Percentiles rank a stretch among this genome's conserved stretches.
Conservation (phyloP, 1,140 invertebrate genomes). For the Neuroterus valhalla region DNA sequence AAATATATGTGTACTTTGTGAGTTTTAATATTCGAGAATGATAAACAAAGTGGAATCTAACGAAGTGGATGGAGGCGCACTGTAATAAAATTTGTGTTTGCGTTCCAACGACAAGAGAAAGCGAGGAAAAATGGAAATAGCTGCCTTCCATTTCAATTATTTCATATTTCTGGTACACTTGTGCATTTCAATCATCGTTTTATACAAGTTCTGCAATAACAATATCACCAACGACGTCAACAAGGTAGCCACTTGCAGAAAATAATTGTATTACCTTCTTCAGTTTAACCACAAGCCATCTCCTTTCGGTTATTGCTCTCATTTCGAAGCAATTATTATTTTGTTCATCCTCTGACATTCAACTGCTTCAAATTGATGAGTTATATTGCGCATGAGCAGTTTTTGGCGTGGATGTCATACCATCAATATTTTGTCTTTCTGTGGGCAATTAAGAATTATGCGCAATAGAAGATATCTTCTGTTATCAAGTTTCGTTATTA, state of each 20-base stretch:
- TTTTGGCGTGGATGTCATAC: no score
- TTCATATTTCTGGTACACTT: slow-evolving; percentile 12
- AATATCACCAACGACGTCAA: slow-evolving; percentile 17
- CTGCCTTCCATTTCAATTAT: slow-evolving; percentile 64
- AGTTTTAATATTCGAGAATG: slow-evolving; percentile 65
- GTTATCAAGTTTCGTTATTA: no score
- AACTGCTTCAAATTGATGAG: no score
- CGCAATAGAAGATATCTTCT: no score
- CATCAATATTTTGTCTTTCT: no score
- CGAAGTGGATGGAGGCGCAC: slow-evolving; percentile 62
- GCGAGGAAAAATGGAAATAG: slow-evolving; percentile 54
- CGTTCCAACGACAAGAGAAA: slow-evolving; percentile 42
- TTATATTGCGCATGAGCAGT: no score
- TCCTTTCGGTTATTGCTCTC: no score
- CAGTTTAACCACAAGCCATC: no score
- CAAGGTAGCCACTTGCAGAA: not conserved
- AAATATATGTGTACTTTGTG: slow-evolving; percentile 18
- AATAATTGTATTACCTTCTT: not conserved
- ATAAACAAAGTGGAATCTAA: slow-evolving; percentile 67
- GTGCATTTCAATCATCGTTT: slow-evolving; percentile 9
- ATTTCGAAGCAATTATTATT: no score
- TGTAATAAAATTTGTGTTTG: slow-evolving; percentile 64
- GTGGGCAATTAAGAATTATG: no score
- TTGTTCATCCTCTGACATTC: no score
- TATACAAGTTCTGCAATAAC: not conserved